Base-by-base conservation (phyloP, 2,113 vertebrate genomes). In the Psilopogon haemacephalus region DNA sequence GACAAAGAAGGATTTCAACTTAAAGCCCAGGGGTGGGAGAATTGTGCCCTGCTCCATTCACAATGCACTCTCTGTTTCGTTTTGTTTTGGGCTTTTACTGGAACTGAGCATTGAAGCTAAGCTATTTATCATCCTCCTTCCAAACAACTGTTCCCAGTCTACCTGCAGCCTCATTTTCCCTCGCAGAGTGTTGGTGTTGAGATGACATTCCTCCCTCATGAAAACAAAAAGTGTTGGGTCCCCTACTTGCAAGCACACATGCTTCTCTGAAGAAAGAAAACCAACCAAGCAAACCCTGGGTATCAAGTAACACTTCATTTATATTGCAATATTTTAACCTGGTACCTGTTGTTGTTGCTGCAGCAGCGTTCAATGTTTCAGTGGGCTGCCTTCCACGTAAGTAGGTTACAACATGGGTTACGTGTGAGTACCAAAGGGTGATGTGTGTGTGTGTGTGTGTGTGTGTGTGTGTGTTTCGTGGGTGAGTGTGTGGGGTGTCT, bases 321-420 rank as follows among this genome's bases (percentile, higher is more conserved):
- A 93, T 94, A 94, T 91, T 89, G 87, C 94, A 95, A 84, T 94
- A 94, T 93, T 95, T 95, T 96, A 91, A 88, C 30, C 93, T 95
- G 95, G 95, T 97, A 97, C 95, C 95, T 90, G 80, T 96, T 92
- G 80, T 96, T 92, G 91, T 97, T 95, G 84, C 92, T 95, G 37
- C 79, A 93, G 90, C 95, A 95, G 94, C 94, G 95, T 63, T 91
- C 73, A 30, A 27, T 78, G 90, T 96, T 94, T 96, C 80, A 50
- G 93, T 84, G 92, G 77, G 56, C 76, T 94, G 89, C 85, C 94
- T 91, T 89, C 2, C 7, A 86, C 88, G 75, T 88, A 81, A 94
- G 85, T 93, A 95, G 93, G 80, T 91, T 90, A 93, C 90, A 90
- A 75, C 68, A 84, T 92, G 91, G 82, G 72, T 94, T 92, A 63